Evolutionary conservation across 2,113 vertebrate genomes (phyloP).

Genomic region (Pungitius pungitius): DNA sequence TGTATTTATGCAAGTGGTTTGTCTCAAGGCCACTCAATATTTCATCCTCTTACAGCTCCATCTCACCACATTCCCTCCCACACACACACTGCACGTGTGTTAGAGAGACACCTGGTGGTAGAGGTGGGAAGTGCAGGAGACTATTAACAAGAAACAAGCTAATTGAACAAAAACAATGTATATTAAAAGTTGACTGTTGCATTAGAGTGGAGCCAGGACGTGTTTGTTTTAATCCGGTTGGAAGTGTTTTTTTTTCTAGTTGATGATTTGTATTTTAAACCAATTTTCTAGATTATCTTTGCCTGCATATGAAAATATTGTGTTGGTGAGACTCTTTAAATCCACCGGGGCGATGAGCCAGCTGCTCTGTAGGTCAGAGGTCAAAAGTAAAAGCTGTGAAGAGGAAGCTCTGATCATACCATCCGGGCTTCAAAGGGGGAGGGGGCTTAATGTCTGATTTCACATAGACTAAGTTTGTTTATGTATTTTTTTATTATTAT

Average conservation of each 20-base stretch:
- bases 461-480: not conserved
- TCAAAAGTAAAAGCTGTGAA: not conserved
- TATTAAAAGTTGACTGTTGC: too few species aligned
- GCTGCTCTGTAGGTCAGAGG: not conserved
- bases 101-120: conserved; percentile 69
- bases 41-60: conserved; percentile 60
- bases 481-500: too few species aligned
- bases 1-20: conserved; percentile 1
- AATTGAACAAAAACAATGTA: not conserved
- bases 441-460: not conserved
- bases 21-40: conserved; percentile 33
- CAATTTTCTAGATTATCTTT: too few species aligned
- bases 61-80: conserved; percentile 41
- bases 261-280: not conserved
- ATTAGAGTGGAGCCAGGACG: too few species aligned
- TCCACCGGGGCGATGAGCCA: not conserved
- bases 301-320: not conserved
- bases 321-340: not conserved
- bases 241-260: not conserved
- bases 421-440: not conserved
- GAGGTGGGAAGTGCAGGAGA: not conserved
- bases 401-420: not conserved
- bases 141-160: not conserved
- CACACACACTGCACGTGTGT: conserved; percentile 30
- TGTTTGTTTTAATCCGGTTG: too few species aligned